Base-by-base conservation (phyloP, 1,140 invertebrate species). In the Branchinecta lindahli region DNA sequence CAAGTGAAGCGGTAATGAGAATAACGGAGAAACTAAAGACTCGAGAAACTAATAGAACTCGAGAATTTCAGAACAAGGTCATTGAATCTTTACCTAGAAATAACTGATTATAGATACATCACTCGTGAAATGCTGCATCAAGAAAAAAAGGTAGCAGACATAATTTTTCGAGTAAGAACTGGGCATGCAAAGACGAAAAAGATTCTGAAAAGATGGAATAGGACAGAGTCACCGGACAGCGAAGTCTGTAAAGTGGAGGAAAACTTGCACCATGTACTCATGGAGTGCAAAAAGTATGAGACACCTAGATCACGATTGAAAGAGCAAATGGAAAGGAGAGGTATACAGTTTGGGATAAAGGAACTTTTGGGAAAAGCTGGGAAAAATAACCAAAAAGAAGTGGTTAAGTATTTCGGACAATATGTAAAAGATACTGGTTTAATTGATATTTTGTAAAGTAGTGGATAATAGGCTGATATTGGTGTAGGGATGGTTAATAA, bases 71-170 rank as follows among this genome's bases (percentile, higher is more conserved):
- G 47, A n/a, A 52, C 9, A 52, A 52, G 47, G n/a, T 52, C 47
- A 52, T n/a, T 52, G 47, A 52, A 52, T n/a, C 47, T 52, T 9
- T 52, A 52, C 47, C 47, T 52, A 52, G 47, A 52, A 52, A 52
- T 52, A 9, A 52, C n/a, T 52, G 47, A 52, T 9, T 52, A 52
- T n/a, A 52, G 47, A 52, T 52, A 52, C 47, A 52, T 52, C 9
- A 52, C 9, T 52, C 9, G n/a, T 52, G n/a, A 52, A 52, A 52
- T 52, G 47, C 9, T 52, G 47, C 47, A 52, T 52, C 47, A 9
- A 52, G 47, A 52, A 52, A 52, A 52, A 52, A 52, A 52, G n/a
- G 47, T 52, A 52, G 47, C 47, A 52, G 47, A 52, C 47, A 52
- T 52, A 52, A 52, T 52, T 9, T n/a, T 52, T 9, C 9, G 47